phyloP scores from a whole-genome alignment of 2,797 vertebrate genomes.

The Hylomyscus alleni region DNA sequence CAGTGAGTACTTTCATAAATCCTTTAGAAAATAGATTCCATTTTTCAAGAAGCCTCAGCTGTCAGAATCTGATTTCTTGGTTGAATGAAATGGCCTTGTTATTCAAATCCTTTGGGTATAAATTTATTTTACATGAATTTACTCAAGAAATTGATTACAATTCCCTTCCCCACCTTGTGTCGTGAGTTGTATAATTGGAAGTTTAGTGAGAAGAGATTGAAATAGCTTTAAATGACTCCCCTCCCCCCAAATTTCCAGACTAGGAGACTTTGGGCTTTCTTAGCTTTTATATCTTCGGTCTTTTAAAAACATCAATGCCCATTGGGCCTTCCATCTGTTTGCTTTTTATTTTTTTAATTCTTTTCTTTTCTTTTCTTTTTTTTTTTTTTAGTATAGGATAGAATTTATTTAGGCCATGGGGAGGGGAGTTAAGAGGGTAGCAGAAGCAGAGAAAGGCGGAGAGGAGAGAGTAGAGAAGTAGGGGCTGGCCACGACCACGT shows the following conservation, averaged over 20 bases:
- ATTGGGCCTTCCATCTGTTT: not conserved
- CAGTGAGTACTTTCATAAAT: slow-evolving; percentile 52
- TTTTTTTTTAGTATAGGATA: no score
- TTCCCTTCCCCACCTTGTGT: slow-evolving; percentile 60
- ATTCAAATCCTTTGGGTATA: slow-evolving; percentile 58
- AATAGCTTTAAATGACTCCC: slow-evolving; percentile 34
- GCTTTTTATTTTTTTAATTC: not conserved
- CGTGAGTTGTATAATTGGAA: slow-evolving; percentile 51
- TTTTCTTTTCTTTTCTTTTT: no score
- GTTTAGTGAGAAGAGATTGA: slow-evolving; percentile 53
- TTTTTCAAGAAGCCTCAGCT: slow-evolving; percentile 60
- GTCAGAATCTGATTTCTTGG: slow-evolving; percentile 75
- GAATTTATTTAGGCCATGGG: no score
- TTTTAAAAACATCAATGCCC: slow-evolving; percentile 12
- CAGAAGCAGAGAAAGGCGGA: no score
- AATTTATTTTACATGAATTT: slow-evolving; percentile 79
- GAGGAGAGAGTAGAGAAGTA: no score
- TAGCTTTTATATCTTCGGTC: not conserved
- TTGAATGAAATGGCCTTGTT: slow-evolving; percentile 71
- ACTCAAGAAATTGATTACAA: slow-evolving; percentile 78
- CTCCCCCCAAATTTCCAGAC: not conserved
- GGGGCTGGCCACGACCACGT: no score
- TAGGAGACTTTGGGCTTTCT: not conserved
- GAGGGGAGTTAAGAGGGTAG: no score
- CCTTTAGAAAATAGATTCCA: slow-evolving; percentile 68